Evolutionary conservation across 2,113 vertebrate genomes (phyloP).

Genomic region (Odocoileus hemionus): DNA sequence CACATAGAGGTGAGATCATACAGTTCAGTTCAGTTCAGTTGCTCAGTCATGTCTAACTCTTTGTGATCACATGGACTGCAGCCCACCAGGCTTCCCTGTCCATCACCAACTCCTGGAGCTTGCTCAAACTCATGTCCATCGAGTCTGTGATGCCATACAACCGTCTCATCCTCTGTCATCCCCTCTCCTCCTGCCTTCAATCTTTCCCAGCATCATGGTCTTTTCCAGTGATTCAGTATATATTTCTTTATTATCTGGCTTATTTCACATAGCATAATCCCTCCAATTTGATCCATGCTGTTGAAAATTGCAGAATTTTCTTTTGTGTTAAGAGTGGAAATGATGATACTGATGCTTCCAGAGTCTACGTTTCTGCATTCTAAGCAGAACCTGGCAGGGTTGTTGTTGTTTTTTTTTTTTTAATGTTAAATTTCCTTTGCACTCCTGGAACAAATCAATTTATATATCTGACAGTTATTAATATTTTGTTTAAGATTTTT

Average conservation of each 20-base stretch:
- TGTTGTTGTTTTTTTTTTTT: neutral
- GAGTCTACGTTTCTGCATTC: neutral
- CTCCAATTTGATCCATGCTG: neutral
- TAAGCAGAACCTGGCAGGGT: neutral
- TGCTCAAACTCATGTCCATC: neutral
- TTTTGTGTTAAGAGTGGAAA: neutral
- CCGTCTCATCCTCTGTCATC: neutral
- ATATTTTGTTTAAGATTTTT: neutral
- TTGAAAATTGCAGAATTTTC: neutral
- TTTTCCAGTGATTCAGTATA: neutral
- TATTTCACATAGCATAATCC: neutral
- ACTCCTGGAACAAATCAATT: neutral
- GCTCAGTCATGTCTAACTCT: neutral
- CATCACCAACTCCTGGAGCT: neutral
- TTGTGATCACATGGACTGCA: neutral
- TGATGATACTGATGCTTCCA: too few species aligned
- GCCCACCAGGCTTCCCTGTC: neutral
- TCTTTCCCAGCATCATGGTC: neutral
- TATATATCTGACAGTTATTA: neutral
- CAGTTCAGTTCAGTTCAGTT: neutral
- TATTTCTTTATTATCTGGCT: neutral
- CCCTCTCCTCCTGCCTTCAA: neutral
- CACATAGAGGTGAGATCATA: neutral
- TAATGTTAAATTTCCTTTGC: neutral
- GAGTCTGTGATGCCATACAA: neutral